Evolutionary conservation across 2,113 vertebrate genomes (phyloP).

Genomic region (Poecile atricapillus): DNA sequence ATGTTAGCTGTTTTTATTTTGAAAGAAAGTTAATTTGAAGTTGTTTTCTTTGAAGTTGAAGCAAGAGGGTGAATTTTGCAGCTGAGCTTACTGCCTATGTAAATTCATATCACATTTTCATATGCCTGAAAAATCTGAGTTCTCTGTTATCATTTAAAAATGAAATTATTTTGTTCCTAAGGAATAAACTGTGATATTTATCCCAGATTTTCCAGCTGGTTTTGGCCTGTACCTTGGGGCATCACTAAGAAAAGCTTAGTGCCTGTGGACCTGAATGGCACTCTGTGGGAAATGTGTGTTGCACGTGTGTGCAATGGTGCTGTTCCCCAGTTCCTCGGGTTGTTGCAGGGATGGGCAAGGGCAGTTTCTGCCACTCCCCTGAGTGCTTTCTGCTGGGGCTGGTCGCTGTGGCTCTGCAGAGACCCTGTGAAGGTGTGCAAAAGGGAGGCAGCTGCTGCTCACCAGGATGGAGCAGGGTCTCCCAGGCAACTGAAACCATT

Average conservation of each 20-base stretch:
- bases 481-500: not conserved
- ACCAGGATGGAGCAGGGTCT: not conserved
- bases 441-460: not conserved
- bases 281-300: not conserved
- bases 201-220: not conserved
- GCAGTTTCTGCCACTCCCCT: accelerated
- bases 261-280: not conserved
- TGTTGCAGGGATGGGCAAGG: not conserved
- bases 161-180: not conserved
- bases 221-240: not conserved
- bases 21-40: not conserved
- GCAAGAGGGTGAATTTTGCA: not conserved
- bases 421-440: not conserved
- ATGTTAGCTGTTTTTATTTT: not conserved
- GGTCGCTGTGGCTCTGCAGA: not conserved
- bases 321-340: not conserved
- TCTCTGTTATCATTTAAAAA: not conserved
- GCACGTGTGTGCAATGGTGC: accelerated
- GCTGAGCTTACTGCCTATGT: not conserved
- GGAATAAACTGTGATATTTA: not conserved
- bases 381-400: not conserved
- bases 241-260: not conserved
- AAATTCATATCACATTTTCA: not conserved
- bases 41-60: not conserved
- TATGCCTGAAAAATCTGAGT: not conserved